These are phyloP conservation scores for Euura lappo DNA, from an alignment of 1,140 invertebrate species.

Conservation along the genomic window DNA sequence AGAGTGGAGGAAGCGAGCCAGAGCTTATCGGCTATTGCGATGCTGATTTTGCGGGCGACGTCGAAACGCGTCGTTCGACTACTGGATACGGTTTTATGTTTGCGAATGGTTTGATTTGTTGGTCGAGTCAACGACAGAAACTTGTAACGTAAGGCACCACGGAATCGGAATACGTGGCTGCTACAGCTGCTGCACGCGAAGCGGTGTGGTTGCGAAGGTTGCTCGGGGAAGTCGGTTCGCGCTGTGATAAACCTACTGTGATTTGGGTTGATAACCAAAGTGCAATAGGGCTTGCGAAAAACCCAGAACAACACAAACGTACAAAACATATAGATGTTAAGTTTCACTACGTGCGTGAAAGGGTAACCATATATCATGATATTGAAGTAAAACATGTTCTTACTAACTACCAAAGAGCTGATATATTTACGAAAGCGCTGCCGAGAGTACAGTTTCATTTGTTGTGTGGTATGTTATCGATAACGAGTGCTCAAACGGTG, in stretches of 20 bases:
- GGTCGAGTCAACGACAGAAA: conserved; percentile 3
- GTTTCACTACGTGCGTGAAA: conserved; percentile 36
- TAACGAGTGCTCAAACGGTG: not conserved
- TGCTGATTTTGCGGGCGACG: not conserved
- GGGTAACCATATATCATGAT: conserved; percentile 10
- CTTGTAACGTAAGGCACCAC: not conserved
- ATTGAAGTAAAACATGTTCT: not conserved
- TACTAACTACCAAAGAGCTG: not conserved
- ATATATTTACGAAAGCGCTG: not conserved
- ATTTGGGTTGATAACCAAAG: conserved; percentile 42
- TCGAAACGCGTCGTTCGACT: conserved; percentile 13
- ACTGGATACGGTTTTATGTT: conserved; percentile 20
- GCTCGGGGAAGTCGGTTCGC: not conserved
- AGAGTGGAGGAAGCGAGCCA: not conserved
- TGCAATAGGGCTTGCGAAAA: conserved; percentile 49
- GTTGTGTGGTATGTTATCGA: not conserved
- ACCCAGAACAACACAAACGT: conserved; percentile 40
- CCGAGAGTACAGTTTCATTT: not conserved
- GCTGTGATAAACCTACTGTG: conserved; percentile 8
- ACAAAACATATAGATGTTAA: conserved; percentile 40
- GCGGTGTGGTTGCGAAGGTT: conserved; percentile 9
- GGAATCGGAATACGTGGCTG: conserved; percentile 16
- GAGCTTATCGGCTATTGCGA: not conserved
- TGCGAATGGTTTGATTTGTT: not conserved
- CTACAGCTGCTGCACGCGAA: conserved; percentile 14